Percentiles rank a stretch among this genome's conserved stretches.
These are phyloP conservation scores for Gari tellinella DNA, from an alignment of 2,888 invertebrate species.

Conservation along the genomic window DNA sequence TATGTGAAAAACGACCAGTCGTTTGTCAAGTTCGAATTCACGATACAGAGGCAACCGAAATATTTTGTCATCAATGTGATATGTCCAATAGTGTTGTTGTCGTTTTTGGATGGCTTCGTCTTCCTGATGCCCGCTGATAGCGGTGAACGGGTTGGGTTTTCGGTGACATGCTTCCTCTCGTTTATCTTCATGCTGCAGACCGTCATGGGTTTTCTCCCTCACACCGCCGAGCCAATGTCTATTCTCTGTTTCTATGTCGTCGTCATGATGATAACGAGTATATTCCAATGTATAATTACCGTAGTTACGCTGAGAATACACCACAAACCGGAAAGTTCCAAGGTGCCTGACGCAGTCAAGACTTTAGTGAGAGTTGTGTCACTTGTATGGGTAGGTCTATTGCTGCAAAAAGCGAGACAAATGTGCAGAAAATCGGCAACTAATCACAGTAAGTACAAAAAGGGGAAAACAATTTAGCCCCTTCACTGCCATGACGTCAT, in stretches of 20 bases:
- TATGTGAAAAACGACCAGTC: slow-evolving; percentile 10
- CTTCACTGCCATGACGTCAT: too few species aligned
- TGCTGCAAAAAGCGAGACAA: not conserved
- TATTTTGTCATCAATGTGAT: slow-evolving; percentile 33
- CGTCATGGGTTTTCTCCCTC: slow-evolving; percentile 31
- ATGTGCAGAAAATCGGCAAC: not conserved
- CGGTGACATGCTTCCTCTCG: slow-evolving; percentile 42
- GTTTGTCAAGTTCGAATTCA: slow-evolving; percentile 23
- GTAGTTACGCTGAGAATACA: slow-evolving; percentile 17
- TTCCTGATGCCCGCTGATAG: slow-evolving; percentile 40
- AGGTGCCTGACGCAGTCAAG: slow-evolving; percentile 14
- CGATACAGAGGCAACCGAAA: slow-evolving; percentile 26
- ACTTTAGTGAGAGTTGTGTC: slow-evolving; percentile 9
- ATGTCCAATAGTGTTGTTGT: slow-evolving; percentile 27
- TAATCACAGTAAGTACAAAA: too few species aligned
- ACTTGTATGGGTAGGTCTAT: not conserved
- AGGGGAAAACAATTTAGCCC: too few species aligned
- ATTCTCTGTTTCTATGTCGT: slow-evolving; percentile 34
- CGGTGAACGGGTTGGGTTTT: slow-evolving; percentile 30
- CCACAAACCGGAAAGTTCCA: slow-evolving; percentile 11
- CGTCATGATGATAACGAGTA: slow-evolving; percentile 42
- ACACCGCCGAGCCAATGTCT: slow-evolving; percentile 38
- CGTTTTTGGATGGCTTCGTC: slow-evolving; percentile 26
- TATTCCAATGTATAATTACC: slow-evolving; percentile 22
- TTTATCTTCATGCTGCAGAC: slow-evolving; percentile 40